Conservation (phyloP, 53 echinoderm and acorn worm species). For the Echinometra lucunter region DNA sequence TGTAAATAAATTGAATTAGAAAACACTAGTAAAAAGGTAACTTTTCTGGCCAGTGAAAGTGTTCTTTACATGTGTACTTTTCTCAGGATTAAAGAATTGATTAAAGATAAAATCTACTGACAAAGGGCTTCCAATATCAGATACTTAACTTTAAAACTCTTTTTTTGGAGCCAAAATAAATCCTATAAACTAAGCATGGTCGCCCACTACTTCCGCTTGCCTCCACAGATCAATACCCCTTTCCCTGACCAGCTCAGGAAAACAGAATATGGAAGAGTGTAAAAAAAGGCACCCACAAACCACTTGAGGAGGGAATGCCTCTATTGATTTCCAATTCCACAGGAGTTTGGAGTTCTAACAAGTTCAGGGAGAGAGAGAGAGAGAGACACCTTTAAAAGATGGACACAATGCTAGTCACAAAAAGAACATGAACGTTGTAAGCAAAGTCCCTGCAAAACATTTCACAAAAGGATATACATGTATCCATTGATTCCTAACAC, state of each 20-base stretch:
- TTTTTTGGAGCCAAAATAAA: background rate
- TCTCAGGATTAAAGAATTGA: background rate
- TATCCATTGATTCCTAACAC: too few species aligned
- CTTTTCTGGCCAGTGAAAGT: too few species aligned
- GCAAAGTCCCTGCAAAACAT: too few species aligned
- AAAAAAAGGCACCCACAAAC: background rate
- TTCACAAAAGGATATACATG: too few species aligned
- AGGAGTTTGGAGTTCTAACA: too few species aligned
- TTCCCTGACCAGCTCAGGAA: background rate
- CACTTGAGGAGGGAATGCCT: background rate
- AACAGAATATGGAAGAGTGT: background rate
- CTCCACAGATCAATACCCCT: background rate
- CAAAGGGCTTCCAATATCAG: background rate
- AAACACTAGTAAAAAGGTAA: too few species aligned
- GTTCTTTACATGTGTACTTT: background rate
- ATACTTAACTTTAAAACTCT: conserved; percentile 3
- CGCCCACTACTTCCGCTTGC: background rate
- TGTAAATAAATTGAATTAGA: too few species aligned
- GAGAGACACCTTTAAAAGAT: too few species aligned
- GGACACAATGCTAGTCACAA: too few species aligned
- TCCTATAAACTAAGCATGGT: background rate
- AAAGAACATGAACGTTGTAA: too few species aligned
- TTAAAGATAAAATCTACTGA: background rate
- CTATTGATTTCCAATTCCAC: background rate
- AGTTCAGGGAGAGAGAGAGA: too few species aligned